These are phyloP conservation scores for Sebastes umbrosus DNA, from an alignment of 2,797 vertebrate genomes.

Conservation along the genomic window DNA sequence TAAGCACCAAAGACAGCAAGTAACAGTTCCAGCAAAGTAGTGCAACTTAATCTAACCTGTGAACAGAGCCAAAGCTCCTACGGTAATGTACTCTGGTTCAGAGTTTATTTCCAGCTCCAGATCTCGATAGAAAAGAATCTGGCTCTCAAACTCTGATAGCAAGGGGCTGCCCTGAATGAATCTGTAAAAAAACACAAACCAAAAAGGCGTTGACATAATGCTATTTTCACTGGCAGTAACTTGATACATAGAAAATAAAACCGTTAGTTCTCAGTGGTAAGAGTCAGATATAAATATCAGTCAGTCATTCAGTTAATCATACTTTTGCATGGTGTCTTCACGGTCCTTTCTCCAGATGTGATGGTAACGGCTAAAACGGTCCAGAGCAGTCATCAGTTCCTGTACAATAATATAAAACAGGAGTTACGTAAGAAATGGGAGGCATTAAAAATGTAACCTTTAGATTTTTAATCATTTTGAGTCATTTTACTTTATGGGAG, in stretches of 20 bases:
- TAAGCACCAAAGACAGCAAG: not conserved
- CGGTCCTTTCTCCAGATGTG: slow-evolving; percentile 93
- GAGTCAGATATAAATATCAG: not conserved
- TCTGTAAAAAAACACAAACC: slow-evolving; percentile 23
- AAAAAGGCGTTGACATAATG: not conserved
- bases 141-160: slow-evolving; percentile 92
- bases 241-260: not conserved
- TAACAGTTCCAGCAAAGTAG: not conserved
- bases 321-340: slow-evolving; percentile 85
- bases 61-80: slow-evolving; percentile 89
- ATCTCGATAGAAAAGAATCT: slow-evolving; percentile 90
- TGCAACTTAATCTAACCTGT: slow-evolving; percentile 80
- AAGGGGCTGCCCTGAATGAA: slow-evolving; percentile 84
- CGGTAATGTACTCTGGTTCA: slow-evolving; percentile 91
- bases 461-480: not conserved
- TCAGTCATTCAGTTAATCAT: slow-evolving; percentile 5
- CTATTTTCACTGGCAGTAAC: not conserved
- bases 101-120: slow-evolving; percentile 89
- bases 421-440: not conserved
- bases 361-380: slow-evolving; percentile 87
- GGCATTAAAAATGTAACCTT: not conserved
- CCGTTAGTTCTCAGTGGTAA: not conserved
- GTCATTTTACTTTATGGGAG: not conserved
- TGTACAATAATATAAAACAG: slow-evolving; percentile 59
- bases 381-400: slow-evolving; percentile 87